These are phyloP conservation scores for Scaptomyza polygonia DNA, from an alignment of 2,888 invertebrate species.

Conservation along the genomic window DNA sequence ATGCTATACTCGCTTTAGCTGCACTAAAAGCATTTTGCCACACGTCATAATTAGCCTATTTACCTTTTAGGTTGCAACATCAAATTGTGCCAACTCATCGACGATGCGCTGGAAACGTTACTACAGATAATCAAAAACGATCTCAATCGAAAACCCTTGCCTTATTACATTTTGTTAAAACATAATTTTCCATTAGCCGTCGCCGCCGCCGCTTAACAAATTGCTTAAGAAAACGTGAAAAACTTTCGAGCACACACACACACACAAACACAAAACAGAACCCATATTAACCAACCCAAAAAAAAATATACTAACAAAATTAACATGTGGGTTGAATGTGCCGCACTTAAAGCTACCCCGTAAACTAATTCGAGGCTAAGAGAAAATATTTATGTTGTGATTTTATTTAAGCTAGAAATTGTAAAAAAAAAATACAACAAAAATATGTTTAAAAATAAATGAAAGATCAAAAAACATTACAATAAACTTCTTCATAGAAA, in stretches of 20 bases:
- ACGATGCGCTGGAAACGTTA: slow-evolving; percentile 25
- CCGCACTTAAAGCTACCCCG: slow-evolving; percentile 7
- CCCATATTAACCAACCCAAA: slow-evolving; percentile 29
- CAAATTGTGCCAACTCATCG: slow-evolving; percentile 43
- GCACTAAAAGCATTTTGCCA: slow-evolving; percentile 30
- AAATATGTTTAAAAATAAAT: too few species aligned
- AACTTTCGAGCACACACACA: slow-evolving; percentile 32
- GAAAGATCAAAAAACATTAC: too few species aligned
- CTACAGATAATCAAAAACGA: slow-evolving; percentile 38
- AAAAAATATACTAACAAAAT: background rate
- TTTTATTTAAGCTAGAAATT: too few species aligned
- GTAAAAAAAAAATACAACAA: too few species aligned
- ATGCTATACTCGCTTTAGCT: background rate
- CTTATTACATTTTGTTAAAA: slow-evolving; percentile 38
- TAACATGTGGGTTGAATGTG: background rate
- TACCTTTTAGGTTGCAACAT: background rate
- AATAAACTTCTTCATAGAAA: too few species aligned
- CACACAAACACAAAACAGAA: slow-evolving; percentile 22
- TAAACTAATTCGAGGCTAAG: background rate
- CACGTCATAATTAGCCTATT: slow-evolving; percentile 30
- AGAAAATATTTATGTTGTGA: too few species aligned
- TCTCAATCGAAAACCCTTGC: slow-evolving; percentile 39
- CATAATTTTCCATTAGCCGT: slow-evolving; percentile 52
- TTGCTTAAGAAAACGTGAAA: slow-evolving; percentile 70
- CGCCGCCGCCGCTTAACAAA: slow-evolving; percentile 31